Evolutionary conservation across 2,797 vertebrate species (phyloP).

Genomic region (Parauchenoglanis ngamensis): DNA sequence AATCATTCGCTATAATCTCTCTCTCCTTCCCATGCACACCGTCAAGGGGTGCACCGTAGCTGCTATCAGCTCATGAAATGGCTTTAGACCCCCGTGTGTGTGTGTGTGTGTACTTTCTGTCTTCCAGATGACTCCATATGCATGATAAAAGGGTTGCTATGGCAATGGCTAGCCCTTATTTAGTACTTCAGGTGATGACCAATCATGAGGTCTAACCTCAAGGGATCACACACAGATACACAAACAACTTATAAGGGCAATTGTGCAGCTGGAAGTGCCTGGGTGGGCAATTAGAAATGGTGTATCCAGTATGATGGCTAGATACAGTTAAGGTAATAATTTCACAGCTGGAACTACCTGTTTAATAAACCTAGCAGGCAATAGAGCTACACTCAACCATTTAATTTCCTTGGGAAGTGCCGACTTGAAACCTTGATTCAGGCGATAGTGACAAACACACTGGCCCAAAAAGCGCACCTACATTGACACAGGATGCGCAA

Average conservation of each 20-base stretch:
- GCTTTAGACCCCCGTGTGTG: not conserved
- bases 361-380: not conserved
- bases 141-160: conserved; percentile 45
- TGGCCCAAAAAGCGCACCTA: not conserved
- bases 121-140: conserved; percentile 34
- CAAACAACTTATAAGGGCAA: conserved; percentile 21
- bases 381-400: not conserved
- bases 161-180: conserved; percentile 23
- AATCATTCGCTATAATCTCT: conserved; percentile 35
- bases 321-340: not conserved
- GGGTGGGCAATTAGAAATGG: conserved; percentile 11
- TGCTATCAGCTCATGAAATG: conserved; percentile 5
- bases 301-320: not conserved
- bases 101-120: not conserved
- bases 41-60: not conserved
- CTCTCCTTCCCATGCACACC: not conserved
- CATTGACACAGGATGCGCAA: no score
- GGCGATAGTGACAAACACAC: not conserved
- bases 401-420: not conserved
- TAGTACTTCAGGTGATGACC: conserved; percentile 41
- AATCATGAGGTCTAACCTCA: conserved; percentile 31
- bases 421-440: not conserved
- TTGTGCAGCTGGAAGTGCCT: not conserved
- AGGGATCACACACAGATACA: not conserved
- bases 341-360: not conserved